Percentiles rank a stretch among this genome's conserved stretches.
Conservation (phyloP, 2,113 vertebrate genomes). For the Pipra filicauda region DNA sequence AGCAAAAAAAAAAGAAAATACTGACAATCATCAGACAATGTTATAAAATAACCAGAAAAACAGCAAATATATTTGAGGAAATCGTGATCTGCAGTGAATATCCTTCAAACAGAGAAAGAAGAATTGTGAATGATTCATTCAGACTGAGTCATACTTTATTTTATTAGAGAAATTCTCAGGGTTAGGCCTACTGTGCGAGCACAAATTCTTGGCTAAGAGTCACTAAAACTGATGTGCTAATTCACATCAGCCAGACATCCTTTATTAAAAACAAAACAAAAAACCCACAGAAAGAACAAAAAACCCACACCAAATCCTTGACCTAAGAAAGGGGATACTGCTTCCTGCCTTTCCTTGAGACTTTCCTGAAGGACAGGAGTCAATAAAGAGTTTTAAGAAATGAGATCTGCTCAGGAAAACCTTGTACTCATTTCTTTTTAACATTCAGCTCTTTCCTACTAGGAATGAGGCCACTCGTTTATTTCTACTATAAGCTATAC, state of each 20-base stretch:
- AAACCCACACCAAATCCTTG: neutral
- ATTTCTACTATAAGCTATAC: neutral
- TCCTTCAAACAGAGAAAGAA: neutral
- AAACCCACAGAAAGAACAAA: neutral
- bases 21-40: neutral
- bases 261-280: neutral
- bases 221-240: neutral
- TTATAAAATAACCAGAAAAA: neutral
- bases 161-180: conserved; percentile 38
- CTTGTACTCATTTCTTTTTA: neutral
- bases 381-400: neutral
- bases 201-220: conserved; percentile 3
- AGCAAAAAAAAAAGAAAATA: neutral
- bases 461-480: neutral
- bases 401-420: neutral
- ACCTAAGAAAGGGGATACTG: neutral
- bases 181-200: conserved; percentile 13
- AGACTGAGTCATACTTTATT: conserved; percentile 34
- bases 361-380: neutral
- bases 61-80: neutral
- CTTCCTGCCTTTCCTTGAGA: neutral
- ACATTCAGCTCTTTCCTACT: neutral
- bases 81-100: neutral
- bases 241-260: neutral
- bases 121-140: conserved; percentile 41